A percentile compares a stretch with the other conserved stretches of the same genome.
Evolutionary conservation across 2,888 invertebrate species (phyloP).

Genomic region (Ornithoptera alexandrae): DNA sequence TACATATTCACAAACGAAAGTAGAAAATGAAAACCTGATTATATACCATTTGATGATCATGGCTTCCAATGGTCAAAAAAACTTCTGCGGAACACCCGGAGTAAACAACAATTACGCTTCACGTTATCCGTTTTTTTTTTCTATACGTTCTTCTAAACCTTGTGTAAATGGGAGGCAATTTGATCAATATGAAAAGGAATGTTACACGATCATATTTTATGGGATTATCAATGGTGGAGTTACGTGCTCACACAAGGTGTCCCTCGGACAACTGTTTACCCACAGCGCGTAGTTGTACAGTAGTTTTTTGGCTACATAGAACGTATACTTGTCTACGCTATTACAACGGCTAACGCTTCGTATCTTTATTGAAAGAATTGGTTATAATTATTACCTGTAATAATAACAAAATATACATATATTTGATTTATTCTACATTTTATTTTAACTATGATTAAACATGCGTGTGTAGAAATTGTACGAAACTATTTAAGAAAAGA

Average conservation of each 20-base stretch:
- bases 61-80: background rate
- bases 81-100: slow-evolving; percentile 19
- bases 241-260: slow-evolving; percentile 32
- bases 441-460: background rate
- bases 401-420: background rate
- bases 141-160: slow-evolving; percentile 22
- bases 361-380: too few species aligned
- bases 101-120: slow-evolving; percentile 7
- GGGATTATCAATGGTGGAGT: slow-evolving; percentile 40
- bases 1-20: too few species aligned
- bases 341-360: background rate
- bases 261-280: slow-evolving; percentile 4
- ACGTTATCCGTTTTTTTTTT: slow-evolving; percentile 9
- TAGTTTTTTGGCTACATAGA: background rate
- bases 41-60: too few species aligned
- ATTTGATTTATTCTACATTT: background rate
- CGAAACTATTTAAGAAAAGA: background rate
- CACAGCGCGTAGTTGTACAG: background rate
- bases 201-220: slow-evolving; percentile 43
- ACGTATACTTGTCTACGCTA: background rate
- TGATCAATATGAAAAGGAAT: slow-evolving; percentile 33
- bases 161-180: slow-evolving; percentile 35
- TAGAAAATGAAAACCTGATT: too few species aligned
- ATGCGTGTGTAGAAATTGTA: background rate
- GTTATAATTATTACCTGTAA: background rate